These are phyloP conservation scores for Callipepla californica DNA, from an alignment of 2,113 vertebrate genomes.

Conservation along the genomic window DNA sequence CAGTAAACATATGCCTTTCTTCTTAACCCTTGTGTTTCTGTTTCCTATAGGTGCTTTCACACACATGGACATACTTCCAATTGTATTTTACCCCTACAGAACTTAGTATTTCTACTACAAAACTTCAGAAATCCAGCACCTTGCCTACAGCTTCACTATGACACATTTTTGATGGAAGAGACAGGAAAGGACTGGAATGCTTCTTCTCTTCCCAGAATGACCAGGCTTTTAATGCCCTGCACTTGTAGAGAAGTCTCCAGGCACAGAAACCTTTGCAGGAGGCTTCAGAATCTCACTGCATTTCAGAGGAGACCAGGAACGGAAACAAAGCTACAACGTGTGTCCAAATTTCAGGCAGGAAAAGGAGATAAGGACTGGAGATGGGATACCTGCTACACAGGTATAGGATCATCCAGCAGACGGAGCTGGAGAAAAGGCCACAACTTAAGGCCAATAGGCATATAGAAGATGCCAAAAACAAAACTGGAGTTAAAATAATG, in stretches of 20 bases:
- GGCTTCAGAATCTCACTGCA: neutral
- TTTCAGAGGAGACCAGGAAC: neutral
- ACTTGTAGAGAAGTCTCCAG: neutral
- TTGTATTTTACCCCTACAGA: neutral
- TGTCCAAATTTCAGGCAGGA: neutral
- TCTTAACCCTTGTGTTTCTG: neutral
- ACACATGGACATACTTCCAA: neutral
- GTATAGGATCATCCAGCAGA: neutral
- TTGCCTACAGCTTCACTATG: neutral
- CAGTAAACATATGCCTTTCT: neutral
- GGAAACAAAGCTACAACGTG: fast-evolving
- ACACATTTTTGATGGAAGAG: neutral
- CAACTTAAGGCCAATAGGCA: neutral
- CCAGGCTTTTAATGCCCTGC: fast-evolving
- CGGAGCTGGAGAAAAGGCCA: neutral
- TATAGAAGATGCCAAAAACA: neutral
- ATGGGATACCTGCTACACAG: fast-evolving
- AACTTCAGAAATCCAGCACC: neutral
- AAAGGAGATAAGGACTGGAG: neutral
- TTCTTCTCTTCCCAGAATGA: neutral
- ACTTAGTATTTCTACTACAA: neutral
- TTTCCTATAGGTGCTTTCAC: neutral
- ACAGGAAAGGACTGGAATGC: neutral
- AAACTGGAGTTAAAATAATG: neutral
- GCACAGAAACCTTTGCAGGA: neutral